Conservation (phyloP, 1,140 invertebrate species). For the Chironomus tepperi region DNA sequence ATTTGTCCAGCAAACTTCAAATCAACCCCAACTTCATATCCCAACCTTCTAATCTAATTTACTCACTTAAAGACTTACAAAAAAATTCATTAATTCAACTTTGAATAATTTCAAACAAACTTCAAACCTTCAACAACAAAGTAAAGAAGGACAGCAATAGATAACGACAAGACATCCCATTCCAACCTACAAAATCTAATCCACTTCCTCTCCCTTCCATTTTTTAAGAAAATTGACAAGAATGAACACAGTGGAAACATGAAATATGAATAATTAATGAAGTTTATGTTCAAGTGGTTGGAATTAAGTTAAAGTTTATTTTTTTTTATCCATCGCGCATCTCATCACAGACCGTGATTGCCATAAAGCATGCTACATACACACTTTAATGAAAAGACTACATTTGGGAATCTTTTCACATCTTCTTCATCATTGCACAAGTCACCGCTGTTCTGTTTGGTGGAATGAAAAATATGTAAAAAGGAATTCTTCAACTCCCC, state of each 20-base stretch:
- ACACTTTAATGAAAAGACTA: background rate
- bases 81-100: too few relatives aligned
- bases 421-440: too few relatives aligned
- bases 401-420: background rate
- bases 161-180: background rate
- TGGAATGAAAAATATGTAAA: too few relatives aligned
- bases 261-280: conserved; percentile 10
- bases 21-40: too few relatives aligned
- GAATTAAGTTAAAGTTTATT: background rate
- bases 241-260: background rate
- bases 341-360: background rate
- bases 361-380: conserved; percentile 1
- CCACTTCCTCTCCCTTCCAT: background rate
- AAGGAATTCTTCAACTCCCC: background rate
- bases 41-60: too few relatives aligned
- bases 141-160: background rate
- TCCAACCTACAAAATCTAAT: background rate
- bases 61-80: too few relatives aligned
- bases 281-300: background rate
- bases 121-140: background rate
- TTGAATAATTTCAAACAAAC: too few relatives aligned
- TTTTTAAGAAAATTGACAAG: background rate
- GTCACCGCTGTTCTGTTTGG: too few relatives aligned
- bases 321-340: background rate
- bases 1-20: too few relatives aligned